A percentile compares a stretch with the other conserved stretches of the same genome.
Evolutionary conservation across 2,797 vertebrate genomes (phyloP).

Genomic region (Malurus splendens): DNA sequence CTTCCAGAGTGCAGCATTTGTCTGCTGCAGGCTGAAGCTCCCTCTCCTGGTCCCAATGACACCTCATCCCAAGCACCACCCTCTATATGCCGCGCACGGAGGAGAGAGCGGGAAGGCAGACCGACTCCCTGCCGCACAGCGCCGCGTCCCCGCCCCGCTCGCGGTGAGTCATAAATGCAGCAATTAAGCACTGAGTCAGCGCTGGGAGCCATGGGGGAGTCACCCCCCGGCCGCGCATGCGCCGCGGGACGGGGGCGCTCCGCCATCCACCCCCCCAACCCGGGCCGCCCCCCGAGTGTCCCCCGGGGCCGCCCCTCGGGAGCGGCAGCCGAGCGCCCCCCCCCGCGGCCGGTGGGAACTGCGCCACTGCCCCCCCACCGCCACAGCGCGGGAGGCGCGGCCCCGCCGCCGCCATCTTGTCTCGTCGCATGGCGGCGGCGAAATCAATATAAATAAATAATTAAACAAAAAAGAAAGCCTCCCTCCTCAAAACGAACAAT

Average conservation of each 20-base stretch:
- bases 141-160: constrained; percentile 3
- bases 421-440: constrained; percentile 27
- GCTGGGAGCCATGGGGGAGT: background rate
- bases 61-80: background rate
- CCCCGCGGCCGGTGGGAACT: background rate
- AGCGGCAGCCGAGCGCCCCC: background rate
- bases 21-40: constrained; percentile 8
- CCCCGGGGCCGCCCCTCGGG: background rate
- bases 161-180: constrained; percentile 74
- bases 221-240: constrained; percentile 31
- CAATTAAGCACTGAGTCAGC: constrained; percentile 66
- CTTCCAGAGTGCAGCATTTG: background rate
- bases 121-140: background rate
- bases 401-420: constrained; percentile 48
- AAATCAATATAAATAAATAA: background rate
- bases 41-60: constrained; percentile 43
- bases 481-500: fast-evolving
- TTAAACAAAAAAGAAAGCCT: no score
- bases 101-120: background rate
- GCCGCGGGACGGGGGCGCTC: background rate
- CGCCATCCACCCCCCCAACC: background rate
- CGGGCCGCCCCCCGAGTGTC: background rate
- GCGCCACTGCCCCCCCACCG: background rate
- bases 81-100: fast-evolving
- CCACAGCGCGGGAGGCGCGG: constrained; percentile 1